These are phyloP conservation scores for Dasypolia templi DNA, from an alignment of 2,888 invertebrate species.

Conservation along the genomic window DNA sequence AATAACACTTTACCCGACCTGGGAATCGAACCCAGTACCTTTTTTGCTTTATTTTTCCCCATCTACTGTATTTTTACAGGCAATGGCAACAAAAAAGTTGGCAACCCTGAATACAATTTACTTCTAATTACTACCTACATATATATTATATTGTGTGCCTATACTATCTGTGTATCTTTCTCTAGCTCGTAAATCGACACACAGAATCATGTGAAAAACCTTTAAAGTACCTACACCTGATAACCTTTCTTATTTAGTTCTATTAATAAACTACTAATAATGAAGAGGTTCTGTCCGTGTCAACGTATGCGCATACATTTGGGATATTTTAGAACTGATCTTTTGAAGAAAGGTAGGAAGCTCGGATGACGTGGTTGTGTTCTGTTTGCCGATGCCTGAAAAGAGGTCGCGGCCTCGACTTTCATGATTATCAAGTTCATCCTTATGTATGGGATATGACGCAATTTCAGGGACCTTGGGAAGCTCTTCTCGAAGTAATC, in stretches of 20 bases:
- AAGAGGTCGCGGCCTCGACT: neutral
- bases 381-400: neutral
- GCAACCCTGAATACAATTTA: no score
- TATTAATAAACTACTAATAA: conserved; percentile 17
- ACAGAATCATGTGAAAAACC: neutral
- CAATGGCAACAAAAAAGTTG: no score
- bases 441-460: neutral
- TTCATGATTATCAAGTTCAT: neutral
- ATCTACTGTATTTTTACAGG: no score
- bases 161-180: neutral
- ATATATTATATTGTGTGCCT: neutral
- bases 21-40: no score
- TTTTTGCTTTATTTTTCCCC: no score
- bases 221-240: conserved; percentile 5
- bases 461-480: neutral
- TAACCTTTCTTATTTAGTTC: conserved; percentile 21
- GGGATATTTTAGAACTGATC: conserved; percentile 9
- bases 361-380: neutral
- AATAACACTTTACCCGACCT: no score
- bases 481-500: neutral
- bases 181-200: neutral
- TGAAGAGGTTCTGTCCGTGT: conserved; percentile 12
- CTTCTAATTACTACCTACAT: no score
- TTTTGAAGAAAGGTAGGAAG: neutral
- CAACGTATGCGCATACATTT: conserved; percentile 39